phyloP scores from a whole-genome alignment of 2,888 invertebrate genomes.

The Campoletis raptor region DNA sequence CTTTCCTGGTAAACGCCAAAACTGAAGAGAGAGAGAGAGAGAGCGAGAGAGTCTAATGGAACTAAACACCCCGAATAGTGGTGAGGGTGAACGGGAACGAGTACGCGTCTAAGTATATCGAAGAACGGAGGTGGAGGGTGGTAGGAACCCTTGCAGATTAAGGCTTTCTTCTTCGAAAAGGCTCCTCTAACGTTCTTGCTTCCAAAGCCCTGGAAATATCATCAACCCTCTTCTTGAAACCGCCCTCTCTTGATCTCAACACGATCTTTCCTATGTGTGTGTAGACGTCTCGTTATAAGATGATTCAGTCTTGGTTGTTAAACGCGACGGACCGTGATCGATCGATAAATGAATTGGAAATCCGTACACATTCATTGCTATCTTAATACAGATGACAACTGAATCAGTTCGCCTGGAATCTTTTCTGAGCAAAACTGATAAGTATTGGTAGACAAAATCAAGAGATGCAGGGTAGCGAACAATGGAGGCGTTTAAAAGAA shows the following conservation, averaged over 20 bases:
- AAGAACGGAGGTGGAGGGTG: constrained; percentile 13
- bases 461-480: constrained; percentile 5
- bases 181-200: constrained; percentile 57
- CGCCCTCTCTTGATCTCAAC: neutral
- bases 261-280: neutral
- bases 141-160: constrained; percentile 59
- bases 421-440: neutral
- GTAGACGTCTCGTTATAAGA: constrained; percentile 49
- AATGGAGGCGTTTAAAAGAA: constrained; percentile 19
- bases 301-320: constrained; percentile 49
- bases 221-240: constrained; percentile 7
- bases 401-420: neutral
- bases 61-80: constrained; percentile 63
- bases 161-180: constrained; percentile 66
- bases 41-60: constrained; percentile 62
- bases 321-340: constrained; percentile 30
- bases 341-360: constrained; percentile 49
- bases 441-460: neutral
- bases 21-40: constrained; percentile 37
- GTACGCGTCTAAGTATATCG: constrained; percentile 36
- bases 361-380: constrained; percentile 1
- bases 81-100: constrained; percentile 43
- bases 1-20: constrained; percentile 17
- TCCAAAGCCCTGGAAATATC: constrained; percentile 53
- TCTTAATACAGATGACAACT: neutral